A percentile compares a stretch with the other conserved stretches of the same genome.
Evolutionary conservation across 2,113 vertebrate genomes (phyloP).

Genomic region (Crotalus tigris): DNA sequence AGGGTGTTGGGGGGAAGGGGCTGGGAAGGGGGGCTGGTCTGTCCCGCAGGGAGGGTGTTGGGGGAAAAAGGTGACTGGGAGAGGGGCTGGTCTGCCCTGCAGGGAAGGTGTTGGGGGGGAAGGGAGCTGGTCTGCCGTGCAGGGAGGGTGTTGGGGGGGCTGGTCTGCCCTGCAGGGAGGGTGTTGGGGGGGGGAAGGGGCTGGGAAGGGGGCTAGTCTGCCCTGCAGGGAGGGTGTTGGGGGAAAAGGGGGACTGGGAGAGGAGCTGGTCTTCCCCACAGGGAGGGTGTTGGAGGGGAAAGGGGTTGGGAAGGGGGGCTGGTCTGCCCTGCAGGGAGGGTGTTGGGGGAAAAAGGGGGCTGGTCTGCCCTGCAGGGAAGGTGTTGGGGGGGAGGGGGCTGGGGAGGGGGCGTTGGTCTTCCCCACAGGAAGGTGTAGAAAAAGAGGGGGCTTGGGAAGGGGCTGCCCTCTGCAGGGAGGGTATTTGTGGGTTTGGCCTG

Average conservation of each 20-base stretch:
- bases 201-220: not conserved
- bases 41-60: accelerated
- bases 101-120: not conserved
- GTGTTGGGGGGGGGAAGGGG: too few species aligned
- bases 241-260: not conserved
- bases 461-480: too few species aligned
- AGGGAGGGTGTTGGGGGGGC: not conserved
- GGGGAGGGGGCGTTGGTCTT: too few species aligned
- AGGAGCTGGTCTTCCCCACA: accelerated
- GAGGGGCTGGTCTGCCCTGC: not conserved
- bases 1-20: not conserved
- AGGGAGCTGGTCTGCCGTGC: too few species aligned
- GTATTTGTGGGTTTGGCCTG: too few species aligned
- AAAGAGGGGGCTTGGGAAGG: too few species aligned
- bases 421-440: not conserved
- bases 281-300: too few species aligned
- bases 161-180: not conserved
- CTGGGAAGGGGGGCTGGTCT: not conserved
- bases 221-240: not conserved
- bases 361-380: not conserved
- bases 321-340: too few species aligned
- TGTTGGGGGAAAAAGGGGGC: not conserved
- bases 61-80: not conserved
- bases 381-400: not conserved
- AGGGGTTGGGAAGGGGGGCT: too few species aligned